These are phyloP conservation scores for Saccopteryx bilineata DNA, from an alignment of 2,113 vertebrate genomes.

Conservation along the genomic window DNA sequence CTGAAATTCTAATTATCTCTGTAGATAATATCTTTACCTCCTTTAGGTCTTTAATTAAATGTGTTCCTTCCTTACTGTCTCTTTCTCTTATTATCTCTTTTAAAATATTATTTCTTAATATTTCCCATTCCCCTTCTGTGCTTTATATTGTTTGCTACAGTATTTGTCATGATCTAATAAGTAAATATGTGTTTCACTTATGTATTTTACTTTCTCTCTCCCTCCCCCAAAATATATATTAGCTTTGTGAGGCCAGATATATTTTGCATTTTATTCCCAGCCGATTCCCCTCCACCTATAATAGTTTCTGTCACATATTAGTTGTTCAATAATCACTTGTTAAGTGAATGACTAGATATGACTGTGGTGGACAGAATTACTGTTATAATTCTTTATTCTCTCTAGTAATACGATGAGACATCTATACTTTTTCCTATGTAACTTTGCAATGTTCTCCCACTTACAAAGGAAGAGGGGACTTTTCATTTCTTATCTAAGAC, in stretches of 20 bases:
- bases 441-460: neutral
- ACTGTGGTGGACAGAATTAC: neutral
- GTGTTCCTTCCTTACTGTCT: neutral
- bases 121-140: neutral
- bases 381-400: neutral
- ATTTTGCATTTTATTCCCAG: neutral
- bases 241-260: neutral
- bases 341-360: neutral
- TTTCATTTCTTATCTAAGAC: neutral
- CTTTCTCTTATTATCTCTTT: neutral
- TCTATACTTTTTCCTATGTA: accelerated
- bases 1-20: neutral
- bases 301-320: neutral
- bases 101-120: neutral
- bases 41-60: neutral
- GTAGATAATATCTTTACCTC: neutral
- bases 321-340: neutral
- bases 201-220: neutral
- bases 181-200: neutral
- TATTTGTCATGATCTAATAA: neutral
- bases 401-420: neutral
- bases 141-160: neutral
- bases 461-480: neutral
- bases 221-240: neutral
- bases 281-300: neutral